These are phyloP conservation scores for Lindbergichthys nudifrons DNA, from an alignment of 2,797 vertebrate species.

Conservation along the genomic window DNA sequence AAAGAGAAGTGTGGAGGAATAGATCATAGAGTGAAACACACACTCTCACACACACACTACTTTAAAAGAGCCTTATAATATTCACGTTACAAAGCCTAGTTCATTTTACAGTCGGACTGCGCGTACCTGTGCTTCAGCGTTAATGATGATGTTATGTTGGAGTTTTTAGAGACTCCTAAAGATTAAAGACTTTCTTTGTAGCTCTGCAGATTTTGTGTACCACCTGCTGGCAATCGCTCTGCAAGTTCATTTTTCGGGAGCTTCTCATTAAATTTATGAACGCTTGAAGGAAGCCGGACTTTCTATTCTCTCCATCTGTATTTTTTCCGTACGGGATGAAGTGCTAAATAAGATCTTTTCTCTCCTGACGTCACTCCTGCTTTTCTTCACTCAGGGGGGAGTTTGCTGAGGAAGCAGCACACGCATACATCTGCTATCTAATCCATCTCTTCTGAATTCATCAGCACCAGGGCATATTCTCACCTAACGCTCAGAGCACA, in stretches of 20 bases:
- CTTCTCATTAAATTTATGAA: conserved; percentile 71
- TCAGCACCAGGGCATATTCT: conserved; percentile 29
- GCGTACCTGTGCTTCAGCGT: conserved; percentile 46
- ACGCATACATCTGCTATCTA: conserved; percentile 37
- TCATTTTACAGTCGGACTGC: conserved; percentile 51
- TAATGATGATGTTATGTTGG: conserved; percentile 61
- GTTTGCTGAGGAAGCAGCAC: conserved; percentile 58
- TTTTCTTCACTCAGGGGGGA: not conserved
- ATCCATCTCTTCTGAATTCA: conserved; percentile 42
- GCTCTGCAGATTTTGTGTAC: conserved; percentile 56
- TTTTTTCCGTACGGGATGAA: conserved; percentile 46
- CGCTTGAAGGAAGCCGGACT: conserved; percentile 57
- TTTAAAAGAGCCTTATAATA: conserved; percentile 34
- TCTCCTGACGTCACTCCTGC: conserved; percentile 47
- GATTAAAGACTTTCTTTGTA: conserved; percentile 69
- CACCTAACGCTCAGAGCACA: conserved; percentile 6
- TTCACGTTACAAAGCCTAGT: conserved; percentile 23
- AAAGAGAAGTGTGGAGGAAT: conserved; percentile 14
- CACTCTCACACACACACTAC: not conserved
- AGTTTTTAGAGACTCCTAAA: conserved; percentile 58
- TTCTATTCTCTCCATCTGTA: conserved; percentile 64
- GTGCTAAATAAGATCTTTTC: conserved; percentile 41
- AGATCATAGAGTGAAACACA: conserved; percentile 11
- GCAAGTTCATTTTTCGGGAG: conserved; percentile 46
- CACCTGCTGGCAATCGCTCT: conserved; percentile 65